Conservation (phyloP, 23 tunicate genomes). For the Styela clava region DNA sequence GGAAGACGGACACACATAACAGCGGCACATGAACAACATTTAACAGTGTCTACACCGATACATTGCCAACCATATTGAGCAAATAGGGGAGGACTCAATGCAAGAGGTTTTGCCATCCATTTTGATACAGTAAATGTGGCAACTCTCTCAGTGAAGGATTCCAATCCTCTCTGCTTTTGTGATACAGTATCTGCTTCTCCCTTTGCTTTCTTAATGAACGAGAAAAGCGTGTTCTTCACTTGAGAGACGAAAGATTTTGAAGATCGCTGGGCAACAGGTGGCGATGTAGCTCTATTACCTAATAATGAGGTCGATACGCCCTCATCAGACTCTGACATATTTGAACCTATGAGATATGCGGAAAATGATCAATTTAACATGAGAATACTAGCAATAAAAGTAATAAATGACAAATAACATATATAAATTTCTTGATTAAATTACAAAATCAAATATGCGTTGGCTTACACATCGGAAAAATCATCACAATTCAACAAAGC, state of each 20-base stretch:
- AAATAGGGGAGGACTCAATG: constrained; percentile 62
- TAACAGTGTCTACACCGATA: constrained; percentile 51
- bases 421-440: too few relatives aligned
- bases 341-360: too few relatives aligned
- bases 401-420: too few relatives aligned
- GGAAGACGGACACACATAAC: constrained; percentile 51
- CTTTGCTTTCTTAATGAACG: constrained; percentile 31
- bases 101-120: constrained; percentile 80
- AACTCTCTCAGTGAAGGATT: constrained; percentile 41
- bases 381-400: too few relatives aligned
- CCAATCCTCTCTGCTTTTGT: constrained; percentile 28
- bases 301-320: background rate
- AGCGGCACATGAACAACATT: constrained; percentile 64
- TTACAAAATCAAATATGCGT: too few relatives aligned
- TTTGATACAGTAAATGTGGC: constrained; percentile 46
- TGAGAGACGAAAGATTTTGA: constrained; percentile 49
- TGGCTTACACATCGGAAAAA: too few relatives aligned
- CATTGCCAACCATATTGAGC: constrained; percentile 88
- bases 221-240: constrained; percentile 42
- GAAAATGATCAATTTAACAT: too few relatives aligned
- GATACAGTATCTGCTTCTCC: constrained; percentile 4
- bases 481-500: too few relatives aligned
- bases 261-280: constrained; percentile 48
- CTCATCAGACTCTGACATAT: background rate
- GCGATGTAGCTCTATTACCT: constrained; percentile 1